Percentiles rank a stretch among this genome's conserved stretches.
Conservation (phyloP, 1,140 invertebrate species). For the Daktulosphaira vitifoliae region DNA sequence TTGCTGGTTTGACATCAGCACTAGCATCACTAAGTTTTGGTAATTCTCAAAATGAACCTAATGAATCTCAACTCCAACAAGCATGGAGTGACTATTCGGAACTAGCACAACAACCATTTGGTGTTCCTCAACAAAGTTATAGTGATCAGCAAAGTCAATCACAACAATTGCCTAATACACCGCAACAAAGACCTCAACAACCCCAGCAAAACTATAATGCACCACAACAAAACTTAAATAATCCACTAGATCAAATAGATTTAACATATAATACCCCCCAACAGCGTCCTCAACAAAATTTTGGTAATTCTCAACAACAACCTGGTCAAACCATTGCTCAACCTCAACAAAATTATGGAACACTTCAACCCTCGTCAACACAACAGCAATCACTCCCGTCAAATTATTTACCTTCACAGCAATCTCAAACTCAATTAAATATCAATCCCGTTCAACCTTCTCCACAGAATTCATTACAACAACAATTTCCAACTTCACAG, state of each 20-base stretch:
- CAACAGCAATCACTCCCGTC: background rate
- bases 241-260: background rate
- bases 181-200: no score
- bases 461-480: background rate
- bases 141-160: no score
- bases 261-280: no score
- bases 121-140: no score
- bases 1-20: background rate
- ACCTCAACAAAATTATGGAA: background rate
- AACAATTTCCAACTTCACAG: no score
- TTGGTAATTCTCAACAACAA: conserved; percentile 8
- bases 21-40: background rate
- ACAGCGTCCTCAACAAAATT: no score
- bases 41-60: background rate
- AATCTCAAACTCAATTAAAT: background rate
- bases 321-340: background rate
- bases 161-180: no score
- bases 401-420: background rate
- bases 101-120: background rate
- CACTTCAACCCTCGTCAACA: background rate
- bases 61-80: background rate
- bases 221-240: background rate
- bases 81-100: background rate
- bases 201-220: no score
- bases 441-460: background rate